phyloP scores from a whole-genome alignment of 2,797 vertebrate species.

The Labroides dimidiatus region DNA sequence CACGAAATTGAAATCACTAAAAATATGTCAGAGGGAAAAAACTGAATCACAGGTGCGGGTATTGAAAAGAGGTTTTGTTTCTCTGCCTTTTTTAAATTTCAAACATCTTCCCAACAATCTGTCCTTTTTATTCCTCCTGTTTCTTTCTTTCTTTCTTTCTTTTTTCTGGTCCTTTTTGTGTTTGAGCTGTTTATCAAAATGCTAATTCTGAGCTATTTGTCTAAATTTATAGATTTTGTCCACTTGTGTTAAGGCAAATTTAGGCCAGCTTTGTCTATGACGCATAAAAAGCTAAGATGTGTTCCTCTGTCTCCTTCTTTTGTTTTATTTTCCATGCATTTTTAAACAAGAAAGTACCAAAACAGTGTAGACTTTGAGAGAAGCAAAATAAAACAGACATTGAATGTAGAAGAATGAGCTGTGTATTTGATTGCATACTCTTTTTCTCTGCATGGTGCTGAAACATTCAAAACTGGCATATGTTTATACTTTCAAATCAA shows the following conservation, averaged over 20 bases:
- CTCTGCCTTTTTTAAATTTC: neutral
- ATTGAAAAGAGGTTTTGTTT: neutral
- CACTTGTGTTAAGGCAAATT: neutral
- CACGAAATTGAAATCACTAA: neutral
- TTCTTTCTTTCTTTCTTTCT: neutral
- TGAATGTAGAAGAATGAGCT: conserved; percentile 48
- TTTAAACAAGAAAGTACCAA: conserved; percentile 17
- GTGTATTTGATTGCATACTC: conserved; percentile 20
- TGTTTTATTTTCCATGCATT: conserved; percentile 1
- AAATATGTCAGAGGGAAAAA: conserved; percentile 7
- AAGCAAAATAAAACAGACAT: conserved; percentile 31
- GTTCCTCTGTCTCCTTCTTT: neutral
- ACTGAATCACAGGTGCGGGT: neutral
- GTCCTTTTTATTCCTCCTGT: neutral
- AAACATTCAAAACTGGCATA: conserved; percentile 16
- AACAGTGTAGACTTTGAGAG: conserved; percentile 3
- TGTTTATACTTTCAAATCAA: conserved; percentile 12
- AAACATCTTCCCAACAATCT: neutral
- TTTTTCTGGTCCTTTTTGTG: neutral
- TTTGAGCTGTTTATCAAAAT: neutral
- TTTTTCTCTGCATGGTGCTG: conserved; percentile 1
- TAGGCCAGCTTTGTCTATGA: conserved; percentile 14
- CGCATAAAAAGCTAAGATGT: neutral
- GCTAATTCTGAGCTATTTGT: neutral
- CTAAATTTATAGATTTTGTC: neutral